These are phyloP conservation scores for Adelosebastes latens DNA, from an alignment of 2,797 vertebrate genomes.

Conservation along the genomic window DNA sequence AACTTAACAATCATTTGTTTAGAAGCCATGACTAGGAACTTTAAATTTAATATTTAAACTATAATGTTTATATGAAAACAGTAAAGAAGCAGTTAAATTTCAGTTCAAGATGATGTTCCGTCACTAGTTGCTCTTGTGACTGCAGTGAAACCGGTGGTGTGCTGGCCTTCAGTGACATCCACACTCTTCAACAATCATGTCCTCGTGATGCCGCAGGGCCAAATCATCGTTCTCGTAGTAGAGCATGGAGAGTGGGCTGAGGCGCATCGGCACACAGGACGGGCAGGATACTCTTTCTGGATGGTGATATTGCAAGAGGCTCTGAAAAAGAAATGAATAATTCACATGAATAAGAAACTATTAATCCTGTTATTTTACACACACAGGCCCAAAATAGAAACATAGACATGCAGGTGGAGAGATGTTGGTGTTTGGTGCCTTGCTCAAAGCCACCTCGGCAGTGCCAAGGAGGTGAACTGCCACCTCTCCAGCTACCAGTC, in stretches of 20 bases:
- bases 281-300: conserved; percentile 85
- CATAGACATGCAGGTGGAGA: background rate
- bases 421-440: background rate
- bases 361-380: background rate
- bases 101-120: background rate
- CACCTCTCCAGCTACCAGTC: background rate
- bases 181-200: conserved; percentile 93
- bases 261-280: conserved; percentile 85
- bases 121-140: background rate
- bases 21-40: background rate
- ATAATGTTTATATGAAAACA: background rate
- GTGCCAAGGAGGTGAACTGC: background rate
- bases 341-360: background rate
- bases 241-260: conserved; percentile 91
- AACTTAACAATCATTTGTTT: background rate
- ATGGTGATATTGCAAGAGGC: conserved; percentile 87
- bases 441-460: background rate
- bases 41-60: conserved; percentile 2
- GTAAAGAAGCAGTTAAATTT: background rate
- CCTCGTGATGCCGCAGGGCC: conserved; percentile 88
- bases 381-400: background rate
- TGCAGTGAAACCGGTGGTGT: background rate
- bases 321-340: conserved; percentile 74
- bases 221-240: conserved; percentile 88
- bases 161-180: conserved; percentile 85